phyloP scores from a whole-genome alignment of 2,113 vertebrate species.

The Chaetops frenatus region DNA sequence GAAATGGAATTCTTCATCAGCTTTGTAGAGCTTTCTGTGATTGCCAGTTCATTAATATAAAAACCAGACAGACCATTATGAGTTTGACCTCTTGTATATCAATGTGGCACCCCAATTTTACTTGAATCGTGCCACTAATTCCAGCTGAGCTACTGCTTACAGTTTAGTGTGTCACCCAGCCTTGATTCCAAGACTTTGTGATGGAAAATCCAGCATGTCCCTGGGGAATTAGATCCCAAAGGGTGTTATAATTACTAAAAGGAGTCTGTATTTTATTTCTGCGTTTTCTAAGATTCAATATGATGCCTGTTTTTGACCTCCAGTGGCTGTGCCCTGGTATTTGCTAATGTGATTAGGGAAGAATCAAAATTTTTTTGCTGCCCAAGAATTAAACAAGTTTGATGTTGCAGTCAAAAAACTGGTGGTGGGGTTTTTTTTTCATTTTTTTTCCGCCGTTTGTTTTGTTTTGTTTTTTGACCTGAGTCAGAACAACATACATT shows the following conservation, averaged over 20 bases:
- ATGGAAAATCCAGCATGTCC: not conserved
- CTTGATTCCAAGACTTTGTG: not conserved
- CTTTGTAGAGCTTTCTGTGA: not conserved
- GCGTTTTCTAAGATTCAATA: not conserved
- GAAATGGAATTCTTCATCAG: not conserved
- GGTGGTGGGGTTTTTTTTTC: fast-evolving
- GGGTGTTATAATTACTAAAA: not conserved
- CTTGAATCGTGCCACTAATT: not conserved
- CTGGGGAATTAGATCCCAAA: not conserved
- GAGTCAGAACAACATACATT: not conserved
- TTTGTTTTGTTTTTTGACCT: fast-evolving
- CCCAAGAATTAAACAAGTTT: not conserved
- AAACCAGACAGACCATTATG: not conserved
- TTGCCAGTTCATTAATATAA: not conserved
- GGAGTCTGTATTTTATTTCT: not conserved
- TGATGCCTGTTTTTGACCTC: not conserved
- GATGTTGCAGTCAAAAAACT: not conserved
- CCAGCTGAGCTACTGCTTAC: not conserved
- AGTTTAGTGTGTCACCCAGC: not conserved
- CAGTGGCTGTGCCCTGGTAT: not conserved
- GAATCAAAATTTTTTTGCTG: not conserved
- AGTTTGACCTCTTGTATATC: not conserved
- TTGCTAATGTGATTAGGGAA: not conserved
- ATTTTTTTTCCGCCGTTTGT: not conserved
- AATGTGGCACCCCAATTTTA: not conserved